A percentile compares a stretch with the other conserved stretches of the same genome.
Evolutionary conservation across 2,797 vertebrate genomes (phyloP).

Genomic region (Sebastes glaucus): DNA sequence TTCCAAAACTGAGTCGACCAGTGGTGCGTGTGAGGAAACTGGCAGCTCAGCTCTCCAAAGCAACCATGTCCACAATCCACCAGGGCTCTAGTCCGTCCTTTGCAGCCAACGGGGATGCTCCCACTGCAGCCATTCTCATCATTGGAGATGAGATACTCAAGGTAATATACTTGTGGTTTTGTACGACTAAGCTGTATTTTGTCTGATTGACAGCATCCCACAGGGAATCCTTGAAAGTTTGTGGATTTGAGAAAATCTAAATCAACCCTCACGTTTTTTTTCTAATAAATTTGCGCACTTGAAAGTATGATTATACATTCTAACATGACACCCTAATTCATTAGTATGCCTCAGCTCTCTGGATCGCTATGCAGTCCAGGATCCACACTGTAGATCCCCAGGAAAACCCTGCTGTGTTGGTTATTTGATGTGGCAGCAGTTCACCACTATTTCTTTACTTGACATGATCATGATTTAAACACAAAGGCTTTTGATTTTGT

Average conservation of each 20-base stretch:
- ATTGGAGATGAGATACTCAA: conserved; percentile 97
- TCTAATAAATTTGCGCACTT: not conserved
- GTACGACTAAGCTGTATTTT: not conserved
- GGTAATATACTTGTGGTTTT: conserved; percentile 73
- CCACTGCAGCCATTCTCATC: conserved; percentile 92
- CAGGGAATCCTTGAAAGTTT: conserved; percentile 16
- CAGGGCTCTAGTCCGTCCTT: conserved; percentile 40
- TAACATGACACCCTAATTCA: not conserved
- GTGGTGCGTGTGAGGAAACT: conserved; percentile 75
- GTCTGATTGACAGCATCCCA: not conserved
- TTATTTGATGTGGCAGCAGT: conserved; percentile 39
- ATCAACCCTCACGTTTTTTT: not conserved
- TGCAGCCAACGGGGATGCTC: conserved; percentile 44
- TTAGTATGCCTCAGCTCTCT: conserved; percentile 5
- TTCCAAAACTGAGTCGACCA: conserved; percentile 72
- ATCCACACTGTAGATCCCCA: conserved; percentile 11
- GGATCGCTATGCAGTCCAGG: not conserved
- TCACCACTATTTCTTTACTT: conserved; percentile 17
- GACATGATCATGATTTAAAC: conserved; percentile 51
- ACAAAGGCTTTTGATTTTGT: conserved; percentile 54
- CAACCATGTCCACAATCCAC: conserved; percentile 73
- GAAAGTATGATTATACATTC: not conserved
- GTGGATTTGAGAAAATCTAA: not conserved
- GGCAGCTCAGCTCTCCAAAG: conserved; percentile 72
- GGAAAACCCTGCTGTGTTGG: conserved; percentile 17